Evolutionary conservation across 2,797 vertebrate genomes (phyloP).

Genomic region (Morus bassanus): DNA sequence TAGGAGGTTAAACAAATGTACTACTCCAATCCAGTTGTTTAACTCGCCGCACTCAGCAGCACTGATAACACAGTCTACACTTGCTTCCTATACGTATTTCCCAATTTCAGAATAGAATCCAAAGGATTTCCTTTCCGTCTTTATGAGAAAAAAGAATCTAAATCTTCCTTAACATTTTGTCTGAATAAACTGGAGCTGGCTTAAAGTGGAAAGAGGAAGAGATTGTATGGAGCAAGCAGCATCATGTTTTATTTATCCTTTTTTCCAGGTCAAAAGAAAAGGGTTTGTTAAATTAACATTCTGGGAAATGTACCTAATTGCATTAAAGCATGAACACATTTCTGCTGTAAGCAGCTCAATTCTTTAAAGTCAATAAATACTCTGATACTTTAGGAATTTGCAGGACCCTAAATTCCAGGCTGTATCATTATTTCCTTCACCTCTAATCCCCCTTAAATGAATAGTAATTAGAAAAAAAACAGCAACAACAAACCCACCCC

Average conservation of each 20-base stretch:
- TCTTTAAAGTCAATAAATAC: background rate
- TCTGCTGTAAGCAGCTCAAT: background rate
- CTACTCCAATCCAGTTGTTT: constrained; percentile 77
- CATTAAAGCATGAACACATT: background rate
- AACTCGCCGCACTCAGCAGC: constrained; percentile 38
- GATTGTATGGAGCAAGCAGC: background rate
- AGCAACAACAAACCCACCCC: background rate
- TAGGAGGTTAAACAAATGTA: constrained; percentile 85
- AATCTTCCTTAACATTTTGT: constrained; percentile 7
- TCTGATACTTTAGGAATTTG: background rate
- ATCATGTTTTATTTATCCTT: constrained; percentile 64
- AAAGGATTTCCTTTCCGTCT: background rate
- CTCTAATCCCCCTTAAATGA: background rate
- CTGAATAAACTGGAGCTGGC: background rate
- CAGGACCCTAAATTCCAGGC: background rate
- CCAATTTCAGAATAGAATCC: background rate
- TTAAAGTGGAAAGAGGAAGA: background rate
- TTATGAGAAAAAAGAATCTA: background rate
- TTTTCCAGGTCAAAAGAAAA: constrained; percentile 62
- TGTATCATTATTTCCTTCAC: background rate
- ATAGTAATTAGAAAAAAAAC: background rate
- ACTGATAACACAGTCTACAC: background rate
- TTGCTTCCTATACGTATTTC: background rate
- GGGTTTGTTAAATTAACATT: constrained; percentile 46
- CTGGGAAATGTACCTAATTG: constrained; percentile 34